phyloP scores from a whole-genome alignment of 2,113 vertebrate species.

The Phrynosoma blainvillii region DNA sequence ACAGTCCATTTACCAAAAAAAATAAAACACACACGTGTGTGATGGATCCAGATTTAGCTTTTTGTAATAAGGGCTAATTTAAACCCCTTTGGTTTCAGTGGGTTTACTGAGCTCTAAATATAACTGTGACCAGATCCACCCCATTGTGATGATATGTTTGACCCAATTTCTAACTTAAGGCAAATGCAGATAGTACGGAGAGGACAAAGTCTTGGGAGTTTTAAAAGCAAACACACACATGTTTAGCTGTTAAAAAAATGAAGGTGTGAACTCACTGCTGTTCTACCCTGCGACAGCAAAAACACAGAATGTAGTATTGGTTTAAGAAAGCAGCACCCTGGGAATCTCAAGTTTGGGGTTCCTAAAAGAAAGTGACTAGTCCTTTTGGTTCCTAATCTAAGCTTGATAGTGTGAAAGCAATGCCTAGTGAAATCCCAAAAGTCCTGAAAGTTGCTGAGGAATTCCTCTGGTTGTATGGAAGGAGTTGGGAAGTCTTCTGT shows the following conservation, averaged over 20 bases:
- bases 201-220: background rate
- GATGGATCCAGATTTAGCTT: background rate
- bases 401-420: background rate
- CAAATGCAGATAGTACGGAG: too few species aligned
- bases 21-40: background rate
- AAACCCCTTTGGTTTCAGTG: background rate
- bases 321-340: background rate
- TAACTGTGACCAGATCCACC: background rate
- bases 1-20: background rate
- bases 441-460: background rate
- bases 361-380: background rate
- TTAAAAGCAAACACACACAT: too few species aligned
- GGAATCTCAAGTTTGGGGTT: background rate
- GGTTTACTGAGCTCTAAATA: background rate
- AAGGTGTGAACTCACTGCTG: background rate
- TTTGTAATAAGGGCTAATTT: too few species aligned
- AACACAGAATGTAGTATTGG: background rate
- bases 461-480: background rate
- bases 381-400: background rate
- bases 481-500: background rate
- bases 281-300: background rate
- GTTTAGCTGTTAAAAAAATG: background rate
- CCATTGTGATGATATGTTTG: background rate
- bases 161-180: background rate
- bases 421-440: background rate